These are phyloP conservation scores for Gallinago stenura DNA, from an alignment of 2,797 vertebrate species.

Conservation along the genomic window DNA sequence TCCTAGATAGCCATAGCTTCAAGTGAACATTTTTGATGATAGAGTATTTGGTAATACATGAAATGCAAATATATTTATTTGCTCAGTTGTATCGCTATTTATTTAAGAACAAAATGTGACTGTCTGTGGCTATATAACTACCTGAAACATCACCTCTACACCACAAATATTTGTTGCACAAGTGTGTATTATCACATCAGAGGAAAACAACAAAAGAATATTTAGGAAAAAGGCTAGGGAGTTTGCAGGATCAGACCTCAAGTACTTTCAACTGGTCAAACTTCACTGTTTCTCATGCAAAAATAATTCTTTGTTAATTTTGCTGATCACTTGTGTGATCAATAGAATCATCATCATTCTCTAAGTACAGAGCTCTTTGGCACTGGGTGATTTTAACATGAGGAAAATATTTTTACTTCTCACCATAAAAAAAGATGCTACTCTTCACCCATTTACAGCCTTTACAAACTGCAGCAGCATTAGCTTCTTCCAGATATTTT, in stretches of 20 bases:
- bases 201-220: neutral
- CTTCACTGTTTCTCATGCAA: neutral
- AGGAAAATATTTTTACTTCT: neutral
- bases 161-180: neutral
- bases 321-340: neutral
- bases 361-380: neutral
- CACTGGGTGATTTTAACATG: neutral
- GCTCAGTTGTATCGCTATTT: neutral
- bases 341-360: neutral
- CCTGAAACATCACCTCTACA: neutral
- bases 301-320: neutral
- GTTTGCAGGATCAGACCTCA: neutral
- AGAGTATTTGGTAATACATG: neutral
- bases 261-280: neutral
- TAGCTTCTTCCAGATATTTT: neutral
- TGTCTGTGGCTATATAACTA: neutral
- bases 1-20: neutral
- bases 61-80: constrained; percentile 18
- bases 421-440: neutral
- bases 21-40: neutral
- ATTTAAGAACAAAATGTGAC: neutral
- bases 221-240: neutral
- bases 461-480: rapidly evolving
- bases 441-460: neutral
- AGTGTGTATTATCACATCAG: neutral